Conservation (phyloP, 2,113 vertebrate species). For the Pluvianellus socialis region DNA sequence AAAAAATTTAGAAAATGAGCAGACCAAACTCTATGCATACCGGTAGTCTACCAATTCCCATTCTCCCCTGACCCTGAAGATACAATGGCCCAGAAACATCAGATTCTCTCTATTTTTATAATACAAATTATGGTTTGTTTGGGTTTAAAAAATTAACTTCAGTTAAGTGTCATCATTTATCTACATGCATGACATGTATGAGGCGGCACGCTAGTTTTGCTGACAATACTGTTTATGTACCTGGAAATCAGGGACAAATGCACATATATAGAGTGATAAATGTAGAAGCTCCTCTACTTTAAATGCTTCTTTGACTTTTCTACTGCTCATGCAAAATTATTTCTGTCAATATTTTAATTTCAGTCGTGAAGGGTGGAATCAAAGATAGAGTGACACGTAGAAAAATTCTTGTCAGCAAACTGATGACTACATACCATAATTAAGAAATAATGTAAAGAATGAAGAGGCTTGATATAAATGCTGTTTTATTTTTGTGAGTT, state of each 20-base stretch:
- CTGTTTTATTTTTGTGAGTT: background rate
- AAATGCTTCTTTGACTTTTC: constrained; percentile 60
- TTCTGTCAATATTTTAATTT: constrained; percentile 82
- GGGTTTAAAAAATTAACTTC: background rate
- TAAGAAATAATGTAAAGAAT: constrained; percentile 62
- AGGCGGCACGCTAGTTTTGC: background rate
- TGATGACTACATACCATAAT: constrained; percentile 67
- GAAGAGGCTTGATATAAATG: constrained; percentile 35
- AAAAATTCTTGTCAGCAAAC: constrained; percentile 74
- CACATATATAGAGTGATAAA: background rate
- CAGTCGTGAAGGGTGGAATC: constrained; percentile 50
- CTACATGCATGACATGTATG: background rate
- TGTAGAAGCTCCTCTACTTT: constrained; percentile 38
- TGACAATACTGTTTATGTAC: background rate
- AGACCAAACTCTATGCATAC: background rate
- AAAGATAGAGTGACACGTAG: constrained; percentile 71
- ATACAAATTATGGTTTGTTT: background rate
- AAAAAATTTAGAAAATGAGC: background rate
- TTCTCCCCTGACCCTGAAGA: background rate
- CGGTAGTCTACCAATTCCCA: background rate
- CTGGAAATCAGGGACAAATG: background rate
- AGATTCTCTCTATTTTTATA: background rate
- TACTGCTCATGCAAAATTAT: constrained; percentile 70
- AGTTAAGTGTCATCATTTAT: background rate
- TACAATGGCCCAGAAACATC: background rate